phyloP scores from a whole-genome alignment of 2,888 invertebrate genomes.

The Thysanoteuthis rhombus region DNA sequence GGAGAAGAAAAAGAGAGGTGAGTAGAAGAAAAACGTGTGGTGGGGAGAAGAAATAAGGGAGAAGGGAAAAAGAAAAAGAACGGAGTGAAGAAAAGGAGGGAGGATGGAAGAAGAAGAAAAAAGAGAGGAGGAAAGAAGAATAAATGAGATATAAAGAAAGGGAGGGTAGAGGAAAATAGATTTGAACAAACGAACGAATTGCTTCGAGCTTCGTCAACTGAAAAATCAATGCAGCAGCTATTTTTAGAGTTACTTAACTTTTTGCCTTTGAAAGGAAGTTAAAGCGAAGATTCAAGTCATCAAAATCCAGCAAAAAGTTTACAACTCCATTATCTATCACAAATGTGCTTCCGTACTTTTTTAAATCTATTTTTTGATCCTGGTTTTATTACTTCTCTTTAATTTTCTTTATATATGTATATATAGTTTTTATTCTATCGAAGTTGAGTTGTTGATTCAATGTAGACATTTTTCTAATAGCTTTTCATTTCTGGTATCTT shows the following conservation, averaged over 20 bases:
- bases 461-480: too few relatives aligned
- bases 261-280: background rate
- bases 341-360: background rate
- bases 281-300: slow-evolving; percentile 12
- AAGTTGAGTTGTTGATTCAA: too few relatives aligned
- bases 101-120: background rate
- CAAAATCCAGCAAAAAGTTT: background rate
- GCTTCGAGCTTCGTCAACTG: background rate
- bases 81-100: background rate
- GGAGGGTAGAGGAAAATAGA: too few relatives aligned
- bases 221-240: background rate
- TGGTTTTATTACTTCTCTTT: background rate
- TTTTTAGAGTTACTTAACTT: background rate
- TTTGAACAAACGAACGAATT: too few relatives aligned
- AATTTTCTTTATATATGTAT: background rate
- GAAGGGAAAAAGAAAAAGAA: background rate
- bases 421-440: background rate
- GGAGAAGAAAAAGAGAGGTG: background rate
- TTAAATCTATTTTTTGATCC: background rate
- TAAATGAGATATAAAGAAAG: background rate
- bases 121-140: too few relatives aligned
- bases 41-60: too few relatives aligned
- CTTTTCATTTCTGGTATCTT: too few relatives aligned
- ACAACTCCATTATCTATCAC: background rate
- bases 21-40: background rate